Percentiles rank a stretch among this genome's conserved stretches.
Evolutionary conservation across 2,888 invertebrate species (phyloP).

Genomic region (Phyto melanocephala): DNA sequence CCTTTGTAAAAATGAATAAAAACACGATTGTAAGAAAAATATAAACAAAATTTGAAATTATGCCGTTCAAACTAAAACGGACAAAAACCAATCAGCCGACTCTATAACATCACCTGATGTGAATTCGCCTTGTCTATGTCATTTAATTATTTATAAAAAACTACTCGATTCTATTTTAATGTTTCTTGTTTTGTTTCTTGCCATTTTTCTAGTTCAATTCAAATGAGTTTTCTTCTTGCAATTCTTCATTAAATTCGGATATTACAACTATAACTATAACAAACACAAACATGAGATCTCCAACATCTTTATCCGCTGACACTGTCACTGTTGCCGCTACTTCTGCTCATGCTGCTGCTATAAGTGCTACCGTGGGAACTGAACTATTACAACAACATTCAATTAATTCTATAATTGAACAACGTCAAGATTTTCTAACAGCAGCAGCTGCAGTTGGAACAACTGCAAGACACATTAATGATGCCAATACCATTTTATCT

Average conservation of each 20-base stretch:
- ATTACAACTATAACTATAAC: constrained; percentile 26
- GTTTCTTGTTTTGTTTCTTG: background rate
- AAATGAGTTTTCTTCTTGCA: constrained; percentile 67
- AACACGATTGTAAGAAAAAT: too few relatives aligned
- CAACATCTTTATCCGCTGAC: constrained; percentile 50
- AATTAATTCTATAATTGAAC: constrained; percentile 80
- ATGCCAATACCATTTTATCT: constrained; percentile 53
- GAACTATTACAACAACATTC: constrained; percentile 80
- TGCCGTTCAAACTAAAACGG: too few relatives aligned
- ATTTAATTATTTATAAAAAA: too few relatives aligned
- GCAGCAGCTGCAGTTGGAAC: background rate
- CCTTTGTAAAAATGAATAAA: too few relatives aligned
- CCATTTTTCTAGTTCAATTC: constrained; percentile 71
- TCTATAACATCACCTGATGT: too few relatives aligned
- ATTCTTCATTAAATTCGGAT: constrained; percentile 36
- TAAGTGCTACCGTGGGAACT: constrained; percentile 71
- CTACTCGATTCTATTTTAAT: constrained; percentile 64
- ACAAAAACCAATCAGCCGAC: too few relatives aligned
- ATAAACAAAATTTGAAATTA: too few relatives aligned
- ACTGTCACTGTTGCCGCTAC: constrained; percentile 38
- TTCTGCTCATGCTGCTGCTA: constrained; percentile 49
- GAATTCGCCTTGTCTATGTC: constrained; percentile 16
- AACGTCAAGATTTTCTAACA: constrained; percentile 75
- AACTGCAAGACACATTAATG: constrained; percentile 33
- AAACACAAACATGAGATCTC: constrained; percentile 62